Base-by-base conservation (phyloP, 2,797 vertebrate species). In the Falco concolor region DNA sequence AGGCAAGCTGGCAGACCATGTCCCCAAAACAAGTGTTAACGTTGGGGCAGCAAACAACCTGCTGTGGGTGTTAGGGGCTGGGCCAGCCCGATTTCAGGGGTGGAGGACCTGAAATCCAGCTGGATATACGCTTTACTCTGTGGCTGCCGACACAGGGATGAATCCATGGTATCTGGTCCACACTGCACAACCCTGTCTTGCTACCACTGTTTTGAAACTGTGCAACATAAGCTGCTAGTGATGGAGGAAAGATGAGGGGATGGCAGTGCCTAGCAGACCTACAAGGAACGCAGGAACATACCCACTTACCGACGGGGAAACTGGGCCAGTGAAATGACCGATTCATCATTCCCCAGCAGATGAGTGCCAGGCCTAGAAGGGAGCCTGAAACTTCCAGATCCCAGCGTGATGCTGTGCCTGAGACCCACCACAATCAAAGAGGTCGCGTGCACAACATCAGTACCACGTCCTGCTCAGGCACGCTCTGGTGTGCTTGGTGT, bases 1-100 rank as follows among this genome's bases (percentile, higher is more conserved):
- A 82, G 63, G 76, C 44, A 49, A 94, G 68, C 87, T 56, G 72
- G 63, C 76, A 88, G 87, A 92, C 44, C 90, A 54, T 47, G 64
- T 75, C 93, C 90, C 73, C 90, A 80, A 20, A 91, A 86, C 87
- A 38, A 89, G 54, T 3, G 32, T 38, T 67, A 75, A 67, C 11
- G 4, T 52, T 67, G 61, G 78, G 77, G 8, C 24, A 50, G 47
- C 8, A 45, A 64, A 9, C 53, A 50, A 79, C 45, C 21, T 19
- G 70, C 81, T 69, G 70, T 0, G 5, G 50, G n/a, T 13, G 36
- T 18, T 7, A 36, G 73, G 56, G 45, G 56, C 40, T 36, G n/a
- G 50, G 61, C 36, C 63, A 73, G 45, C 6, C 15, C 3, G 2
- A 8, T 28, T 53, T 23, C 16, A 52, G 60, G 53, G 24, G 13